phyloP scores from a whole-genome alignment of 2,797 vertebrate genomes.

The Manis crassicaudata region DNA sequence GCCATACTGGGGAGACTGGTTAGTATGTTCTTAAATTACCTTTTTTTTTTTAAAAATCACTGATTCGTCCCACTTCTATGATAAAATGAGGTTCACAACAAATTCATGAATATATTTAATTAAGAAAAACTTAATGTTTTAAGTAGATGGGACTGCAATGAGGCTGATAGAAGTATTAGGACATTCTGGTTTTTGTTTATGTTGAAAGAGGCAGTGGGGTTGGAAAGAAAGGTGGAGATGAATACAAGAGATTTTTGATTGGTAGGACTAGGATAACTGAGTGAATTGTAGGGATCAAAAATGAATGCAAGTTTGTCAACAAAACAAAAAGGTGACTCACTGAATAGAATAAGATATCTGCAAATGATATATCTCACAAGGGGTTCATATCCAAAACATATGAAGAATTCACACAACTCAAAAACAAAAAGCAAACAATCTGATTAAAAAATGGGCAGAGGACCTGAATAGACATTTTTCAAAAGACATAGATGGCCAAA shows the following conservation, averaged over 20 bases:
- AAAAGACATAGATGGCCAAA: no score
- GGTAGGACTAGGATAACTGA: neutral
- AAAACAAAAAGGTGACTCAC: no score
- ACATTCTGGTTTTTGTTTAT: neutral
- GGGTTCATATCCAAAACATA: no score
- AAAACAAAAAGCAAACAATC: no score
- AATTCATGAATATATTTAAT: neutral
- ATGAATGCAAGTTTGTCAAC: neutral
- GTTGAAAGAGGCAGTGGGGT: neutral
- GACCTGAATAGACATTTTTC: no score
- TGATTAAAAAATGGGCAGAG: no score
- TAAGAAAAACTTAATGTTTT: neutral
- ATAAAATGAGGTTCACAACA: neutral
- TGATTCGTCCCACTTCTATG: neutral
- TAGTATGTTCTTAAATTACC: neutral
- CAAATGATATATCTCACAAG: no score
- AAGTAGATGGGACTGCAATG: neutral
- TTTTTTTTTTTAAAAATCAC: neutral
- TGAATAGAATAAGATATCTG: no score
- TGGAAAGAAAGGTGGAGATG: neutral
- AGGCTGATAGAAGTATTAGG: neutral
- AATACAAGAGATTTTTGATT: neutral
- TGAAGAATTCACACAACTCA: no score
- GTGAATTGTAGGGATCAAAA: neutral
- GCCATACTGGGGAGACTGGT: neutral